phyloP scores from a whole-genome alignment of 2,113 vertebrate genomes.

The Sinocyclocheilus anophthalmus region DNA sequence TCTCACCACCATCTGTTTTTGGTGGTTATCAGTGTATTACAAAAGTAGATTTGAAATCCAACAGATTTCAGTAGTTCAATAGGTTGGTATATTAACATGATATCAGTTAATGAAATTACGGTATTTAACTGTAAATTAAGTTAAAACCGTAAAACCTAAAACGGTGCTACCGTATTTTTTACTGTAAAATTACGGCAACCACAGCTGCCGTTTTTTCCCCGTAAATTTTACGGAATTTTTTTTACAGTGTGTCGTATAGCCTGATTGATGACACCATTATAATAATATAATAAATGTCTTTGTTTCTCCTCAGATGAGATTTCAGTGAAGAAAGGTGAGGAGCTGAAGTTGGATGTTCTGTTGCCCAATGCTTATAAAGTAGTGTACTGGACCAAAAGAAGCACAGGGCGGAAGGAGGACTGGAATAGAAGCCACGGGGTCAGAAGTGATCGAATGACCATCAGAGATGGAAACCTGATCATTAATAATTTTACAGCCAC shows the following conservation, averaged over 20 bases:
- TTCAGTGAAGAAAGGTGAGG: neutral
- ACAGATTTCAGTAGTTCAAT: no score
- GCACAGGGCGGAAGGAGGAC: neutral
- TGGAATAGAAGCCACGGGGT: neutral
- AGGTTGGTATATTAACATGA: no score
- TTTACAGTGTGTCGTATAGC: neutral
- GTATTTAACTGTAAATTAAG: no score
- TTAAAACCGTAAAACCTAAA: no score
- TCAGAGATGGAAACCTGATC: neutral
- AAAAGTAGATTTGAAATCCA: no score
- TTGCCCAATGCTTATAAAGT: neutral
- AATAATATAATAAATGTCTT: neutral
- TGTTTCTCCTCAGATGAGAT: neutral
- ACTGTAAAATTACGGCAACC: no score
- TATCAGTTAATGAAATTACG: no score
- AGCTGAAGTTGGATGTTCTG: neutral
- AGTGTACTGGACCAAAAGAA: neutral
- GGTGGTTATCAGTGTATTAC: no score
- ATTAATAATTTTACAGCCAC: neutral
- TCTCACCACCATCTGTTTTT: no score
- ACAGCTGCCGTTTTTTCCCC: no score
- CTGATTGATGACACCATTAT: neutral
- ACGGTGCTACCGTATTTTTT: no score
- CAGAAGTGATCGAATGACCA: neutral
- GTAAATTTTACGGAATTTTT: no score